Evolutionary conservation across 1,140 invertebrate species (phyloP).

Genomic region (Brachionus sp.): DNA sequence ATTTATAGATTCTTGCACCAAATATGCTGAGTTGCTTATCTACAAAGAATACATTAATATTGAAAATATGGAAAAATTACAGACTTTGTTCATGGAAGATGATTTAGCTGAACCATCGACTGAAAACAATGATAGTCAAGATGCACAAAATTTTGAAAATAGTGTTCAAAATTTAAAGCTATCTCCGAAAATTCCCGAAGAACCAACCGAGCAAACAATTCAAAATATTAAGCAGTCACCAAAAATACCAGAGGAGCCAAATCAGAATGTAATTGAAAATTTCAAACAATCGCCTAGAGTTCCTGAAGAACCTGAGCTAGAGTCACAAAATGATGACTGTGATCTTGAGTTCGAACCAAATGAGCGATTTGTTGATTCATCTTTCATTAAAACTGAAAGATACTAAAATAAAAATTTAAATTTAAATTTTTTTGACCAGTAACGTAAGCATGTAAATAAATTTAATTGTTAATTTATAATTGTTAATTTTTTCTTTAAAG

Average conservation of each 20-base stretch:
- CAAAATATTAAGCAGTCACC: not conserved
- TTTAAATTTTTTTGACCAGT: not conserved
- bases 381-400: not conserved
- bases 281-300: not conserved
- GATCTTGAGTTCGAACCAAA: not conserved
- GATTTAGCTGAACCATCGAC: not conserved
- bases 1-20: not conserved
- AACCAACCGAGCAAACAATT: not conserved
- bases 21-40: not conserved
- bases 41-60: not conserved
- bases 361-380: not conserved
- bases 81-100: not conserved
- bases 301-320: not conserved
- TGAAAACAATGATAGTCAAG: not conserved
- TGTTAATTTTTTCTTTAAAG: not conserved
- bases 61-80: not conserved
- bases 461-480: not conserved
- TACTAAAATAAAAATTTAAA: too few relatives aligned
- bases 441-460: not conserved
- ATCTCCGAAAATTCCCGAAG: not conserved
- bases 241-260: not conserved
- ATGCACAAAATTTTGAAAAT: not conserved
- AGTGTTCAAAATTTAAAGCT: not conserved
- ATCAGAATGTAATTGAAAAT: not conserved
- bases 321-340: not conserved